A percentile compares a stretch with the other conserved stretches of the same genome.
phyloP scores from a whole-genome alignment of 2,797 vertebrate species.

The Halcyon badia region DNA sequence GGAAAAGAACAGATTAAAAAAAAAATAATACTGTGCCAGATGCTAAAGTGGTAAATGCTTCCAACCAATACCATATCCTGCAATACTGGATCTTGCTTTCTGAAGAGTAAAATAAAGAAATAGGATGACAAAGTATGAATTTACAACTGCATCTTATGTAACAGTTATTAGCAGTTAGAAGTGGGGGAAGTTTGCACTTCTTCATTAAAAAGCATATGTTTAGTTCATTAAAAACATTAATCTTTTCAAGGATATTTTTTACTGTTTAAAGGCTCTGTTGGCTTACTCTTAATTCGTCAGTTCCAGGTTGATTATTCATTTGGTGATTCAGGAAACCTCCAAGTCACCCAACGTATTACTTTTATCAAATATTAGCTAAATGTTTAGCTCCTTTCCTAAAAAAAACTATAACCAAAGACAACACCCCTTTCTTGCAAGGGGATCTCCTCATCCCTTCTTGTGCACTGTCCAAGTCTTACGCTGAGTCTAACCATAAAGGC shows the following conservation, averaged over 20 bases:
- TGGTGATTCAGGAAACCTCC: not conserved
- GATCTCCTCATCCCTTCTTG: not conserved
- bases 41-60: not conserved
- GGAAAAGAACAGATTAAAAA: not conserved
- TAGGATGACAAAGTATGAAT: not conserved
- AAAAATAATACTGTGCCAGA: not conserved
- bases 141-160: slow-evolving; percentile 16
- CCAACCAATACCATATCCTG: not conserved
- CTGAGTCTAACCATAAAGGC: not conserved
- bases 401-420: not conserved
- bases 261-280: slow-evolving; percentile 35
- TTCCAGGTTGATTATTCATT: slow-evolving; percentile 32
- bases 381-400: not conserved
- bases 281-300: not conserved
- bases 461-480: not conserved
- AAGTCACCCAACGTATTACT: not conserved
- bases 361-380: slow-evolving; percentile 15
- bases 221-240: slow-evolving; percentile 34
- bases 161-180: not conserved
- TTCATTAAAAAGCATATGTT: slow-evolving; percentile 46
- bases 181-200: not conserved
- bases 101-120: slow-evolving; percentile 3
- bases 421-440: not conserved
- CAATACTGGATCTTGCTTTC: not conserved
- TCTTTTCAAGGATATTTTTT: slow-evolving; percentile 15